Evolutionary conservation across 2,797 vertebrate genomes (phyloP).

Genomic region (Etheostoma perlongum): DNA sequence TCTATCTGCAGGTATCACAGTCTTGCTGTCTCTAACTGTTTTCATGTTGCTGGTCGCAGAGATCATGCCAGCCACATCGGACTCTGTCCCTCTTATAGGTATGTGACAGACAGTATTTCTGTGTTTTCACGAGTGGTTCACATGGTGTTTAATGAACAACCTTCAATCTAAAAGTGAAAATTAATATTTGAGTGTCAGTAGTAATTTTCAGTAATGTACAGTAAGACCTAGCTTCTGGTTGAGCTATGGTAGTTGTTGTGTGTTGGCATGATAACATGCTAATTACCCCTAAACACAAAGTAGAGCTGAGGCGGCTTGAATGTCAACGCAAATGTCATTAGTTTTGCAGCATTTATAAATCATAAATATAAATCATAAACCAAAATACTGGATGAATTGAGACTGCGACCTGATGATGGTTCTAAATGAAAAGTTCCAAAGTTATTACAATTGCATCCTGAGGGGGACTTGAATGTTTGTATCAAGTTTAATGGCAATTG

Average conservation of each 20-base stretch:
- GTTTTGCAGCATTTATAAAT: background rate
- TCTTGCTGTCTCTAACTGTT: conserved; percentile 86
- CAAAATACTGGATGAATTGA: background rate
- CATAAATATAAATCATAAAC: background rate
- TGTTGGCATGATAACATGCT: background rate
- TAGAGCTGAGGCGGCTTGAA: background rate
- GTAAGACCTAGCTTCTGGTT: background rate
- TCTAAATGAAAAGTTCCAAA: background rate
- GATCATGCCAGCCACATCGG: conserved; percentile 88
- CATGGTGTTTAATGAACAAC: background rate
- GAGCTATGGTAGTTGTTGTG: background rate
- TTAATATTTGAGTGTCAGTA: conserved; percentile 19
- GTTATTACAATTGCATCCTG: background rate
- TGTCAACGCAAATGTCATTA: background rate
- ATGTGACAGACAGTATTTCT: conserved; percentile 25
- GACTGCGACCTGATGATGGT: background rate
- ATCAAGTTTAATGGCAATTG: background rate
- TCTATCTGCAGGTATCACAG: conserved; percentile 82
- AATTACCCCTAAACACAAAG: background rate
- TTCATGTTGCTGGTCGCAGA: conserved; percentile 89
- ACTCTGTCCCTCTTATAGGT: conserved; percentile 88
- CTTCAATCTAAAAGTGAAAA: background rate
- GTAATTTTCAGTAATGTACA: background rate
- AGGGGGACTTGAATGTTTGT: background rate
- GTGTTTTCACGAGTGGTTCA: background rate